A percentile compares a stretch with the other conserved stretches of the same genome.
These are phyloP conservation scores for Ictalurus punctatus DNA, from an alignment of 2,113 vertebrate species.

Conservation along the genomic window DNA sequence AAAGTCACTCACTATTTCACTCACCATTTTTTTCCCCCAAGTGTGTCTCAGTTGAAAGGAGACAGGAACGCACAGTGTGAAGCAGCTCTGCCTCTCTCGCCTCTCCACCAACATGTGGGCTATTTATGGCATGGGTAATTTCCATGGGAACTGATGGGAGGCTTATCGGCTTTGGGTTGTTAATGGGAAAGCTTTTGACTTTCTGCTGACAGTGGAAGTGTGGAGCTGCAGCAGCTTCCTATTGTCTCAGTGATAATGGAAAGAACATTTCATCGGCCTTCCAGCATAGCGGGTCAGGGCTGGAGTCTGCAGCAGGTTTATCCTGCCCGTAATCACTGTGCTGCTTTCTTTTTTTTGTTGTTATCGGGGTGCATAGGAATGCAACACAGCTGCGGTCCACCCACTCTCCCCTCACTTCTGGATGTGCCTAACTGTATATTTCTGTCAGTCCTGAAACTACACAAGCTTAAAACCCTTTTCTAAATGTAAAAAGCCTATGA, in stretches of 20 bases:
- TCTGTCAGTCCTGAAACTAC: background rate
- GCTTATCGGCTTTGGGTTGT: slow-evolving; percentile 60
- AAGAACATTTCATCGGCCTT: slow-evolving; percentile 42
- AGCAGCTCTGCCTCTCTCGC: slow-evolving; percentile 28
- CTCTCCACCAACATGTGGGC: background rate
- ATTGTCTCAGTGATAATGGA: slow-evolving; percentile 48
- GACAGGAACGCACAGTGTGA: slow-evolving; percentile 11
- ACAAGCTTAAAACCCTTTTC: background rate
- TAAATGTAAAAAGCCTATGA: background rate
- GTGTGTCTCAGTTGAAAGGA: slow-evolving; percentile 15
- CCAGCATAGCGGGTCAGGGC: slow-evolving; percentile 22
- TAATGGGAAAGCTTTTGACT: slow-evolving; percentile 51
- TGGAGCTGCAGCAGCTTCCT: slow-evolving; percentile 52
- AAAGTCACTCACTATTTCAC: background rate
- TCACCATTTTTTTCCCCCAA: background rate
- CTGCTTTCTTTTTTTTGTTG: background rate
- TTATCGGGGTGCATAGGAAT: background rate
- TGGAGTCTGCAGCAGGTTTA: slow-evolving; percentile 33
- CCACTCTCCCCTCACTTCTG: slow-evolving; percentile 8
- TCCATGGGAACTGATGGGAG: slow-evolving; percentile 58
- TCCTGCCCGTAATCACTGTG: slow-evolving; percentile 7
- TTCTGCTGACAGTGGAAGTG: slow-evolving; percentile 40
- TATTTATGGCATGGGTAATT: slow-evolving; percentile 66
- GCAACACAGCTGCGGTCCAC: slow-evolving; percentile 18
- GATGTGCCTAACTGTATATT: background rate